These are phyloP conservation scores for Pharmacophagus antenor DNA, from an alignment of 2,888 invertebrate species.

Conservation along the genomic window DNA sequence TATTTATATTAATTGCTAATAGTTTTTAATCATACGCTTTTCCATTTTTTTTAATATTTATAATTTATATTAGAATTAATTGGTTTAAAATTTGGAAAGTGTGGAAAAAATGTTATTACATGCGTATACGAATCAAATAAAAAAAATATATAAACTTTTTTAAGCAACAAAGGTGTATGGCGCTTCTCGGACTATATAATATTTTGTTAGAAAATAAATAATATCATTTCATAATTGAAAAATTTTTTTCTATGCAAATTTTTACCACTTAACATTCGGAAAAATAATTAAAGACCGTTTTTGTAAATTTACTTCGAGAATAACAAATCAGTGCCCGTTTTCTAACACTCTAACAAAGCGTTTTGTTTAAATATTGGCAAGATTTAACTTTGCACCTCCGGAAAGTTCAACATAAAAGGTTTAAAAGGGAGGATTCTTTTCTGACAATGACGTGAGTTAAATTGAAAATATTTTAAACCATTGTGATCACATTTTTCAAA, in stretches of 20 bases:
- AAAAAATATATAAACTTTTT: no score
- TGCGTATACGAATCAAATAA: no score
- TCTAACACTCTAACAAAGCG: slow-evolving; percentile 20
- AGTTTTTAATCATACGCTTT: no score
- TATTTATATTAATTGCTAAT: no score
- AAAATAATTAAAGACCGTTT: background rate
- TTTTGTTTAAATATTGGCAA: slow-evolving; percentile 24
- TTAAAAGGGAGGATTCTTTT: slow-evolving; percentile 1
- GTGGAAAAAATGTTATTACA: no score
- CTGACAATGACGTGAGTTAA: slow-evolving; percentile 1
- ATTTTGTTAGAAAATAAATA: no score
- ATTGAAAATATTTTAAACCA: background rate
- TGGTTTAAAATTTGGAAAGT: no score
- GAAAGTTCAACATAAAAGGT: slow-evolving; percentile 9
- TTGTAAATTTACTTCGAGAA: slow-evolving; percentile 6
- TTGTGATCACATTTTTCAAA: background rate
- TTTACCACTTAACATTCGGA: background rate
- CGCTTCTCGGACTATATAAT: no score
- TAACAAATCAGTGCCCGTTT: slow-evolving; percentile 18
- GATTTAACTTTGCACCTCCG: slow-evolving; percentile 16
- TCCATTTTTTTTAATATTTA: no score
- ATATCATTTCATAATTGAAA: background rate
- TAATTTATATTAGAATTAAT: no score
- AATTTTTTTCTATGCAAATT: background rate
- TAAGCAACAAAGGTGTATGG: no score